These are phyloP conservation scores for Arbacia lixula DNA, from an alignment of 53 echinoderm and acorn worm genomes.

Conservation along the genomic window DNA sequence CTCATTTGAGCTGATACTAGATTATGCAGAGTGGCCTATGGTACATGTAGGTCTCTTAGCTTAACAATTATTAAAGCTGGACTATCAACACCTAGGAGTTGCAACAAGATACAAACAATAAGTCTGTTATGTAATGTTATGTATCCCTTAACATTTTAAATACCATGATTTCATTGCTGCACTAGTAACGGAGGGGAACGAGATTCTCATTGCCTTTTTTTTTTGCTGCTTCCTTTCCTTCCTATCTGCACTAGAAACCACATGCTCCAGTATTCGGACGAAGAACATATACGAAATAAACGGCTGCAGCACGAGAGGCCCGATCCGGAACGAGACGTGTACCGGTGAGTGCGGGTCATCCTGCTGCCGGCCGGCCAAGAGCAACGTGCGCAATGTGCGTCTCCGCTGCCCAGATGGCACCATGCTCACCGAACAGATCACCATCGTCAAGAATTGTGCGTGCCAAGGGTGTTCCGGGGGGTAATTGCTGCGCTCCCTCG, in stretches of 20 bases:
- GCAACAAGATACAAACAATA: no score
- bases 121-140: no score
- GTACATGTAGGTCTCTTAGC: no score
- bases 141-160: no score
- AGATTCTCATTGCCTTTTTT: no score
- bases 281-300: slow-evolving; percentile 36
- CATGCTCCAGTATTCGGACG: slow-evolving; percentile 59
- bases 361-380: slow-evolving; percentile 75
- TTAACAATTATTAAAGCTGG: no score
- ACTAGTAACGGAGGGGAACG: no score
- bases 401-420: slow-evolving; percentile 75
- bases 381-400: slow-evolving; percentile 49
- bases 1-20: no score
- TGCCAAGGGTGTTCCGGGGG: slow-evolving; percentile 75
- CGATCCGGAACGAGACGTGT: slow-evolving; percentile 59
- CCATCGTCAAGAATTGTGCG: slow-evolving; percentile 71
- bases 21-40: no score
- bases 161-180: no score
- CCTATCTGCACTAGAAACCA: slow-evolving; percentile 59
- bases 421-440: slow-evolving; percentile 39
- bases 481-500: no score
- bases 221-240: slow-evolving; percentile 5
- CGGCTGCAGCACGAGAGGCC: slow-evolving; percentile 58
- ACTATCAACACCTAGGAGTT: no score
- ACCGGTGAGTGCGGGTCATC: slow-evolving; percentile 71